Base-by-base conservation (phyloP, 2,113 vertebrate species). In the Heteronetta atricapilla region DNA sequence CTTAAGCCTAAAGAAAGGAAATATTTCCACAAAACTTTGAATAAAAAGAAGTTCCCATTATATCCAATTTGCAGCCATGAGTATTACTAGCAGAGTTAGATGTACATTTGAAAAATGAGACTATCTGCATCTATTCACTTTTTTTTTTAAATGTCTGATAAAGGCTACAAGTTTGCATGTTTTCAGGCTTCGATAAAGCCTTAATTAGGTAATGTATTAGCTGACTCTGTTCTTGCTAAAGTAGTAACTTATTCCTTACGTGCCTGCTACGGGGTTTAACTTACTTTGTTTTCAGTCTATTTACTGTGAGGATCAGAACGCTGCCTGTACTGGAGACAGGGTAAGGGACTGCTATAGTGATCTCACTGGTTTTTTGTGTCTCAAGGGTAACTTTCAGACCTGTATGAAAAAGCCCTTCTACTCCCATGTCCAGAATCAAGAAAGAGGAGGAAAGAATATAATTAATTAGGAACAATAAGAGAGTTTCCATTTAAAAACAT, bases 381-480 rank as follows among this genome's bases (percentile, higher is more conserved):
- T 77, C 25, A 69, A 84, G 90, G 83, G 86, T 38, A 94, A 88
- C 83, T 88, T 93, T 92, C 73, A 79, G 91, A 93, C 81, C 89
- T 73, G 86, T 53, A n/a, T 13, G 86, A 56, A 89, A 94, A 92
- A 86, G 44, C 44, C 7, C 4, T 92, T 88, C 86, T 77, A 88
- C 80, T 88, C 70, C 81, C 70, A 17, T 40, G 62, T 89, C 58
- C 91, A 89, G 81, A 87, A 82, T 34, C 66, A 92, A 88, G 63
- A 91, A 90, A 56, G 58, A 84, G 33, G 48, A 86, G 48, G 81
- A 92, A 94, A 96, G 60, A 93, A 78, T 85, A 88, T 72, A 88
- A 90, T 90, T 94, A 93, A 92, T 95, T 92, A 90, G 83, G 81
- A 92, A 90, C 93, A 97, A 89, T 82, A 78, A 90, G 77, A 88